Evolutionary conservation across 2,113 vertebrate genomes (phyloP).

Genomic region (Tragelaphus scriptus): DNA sequence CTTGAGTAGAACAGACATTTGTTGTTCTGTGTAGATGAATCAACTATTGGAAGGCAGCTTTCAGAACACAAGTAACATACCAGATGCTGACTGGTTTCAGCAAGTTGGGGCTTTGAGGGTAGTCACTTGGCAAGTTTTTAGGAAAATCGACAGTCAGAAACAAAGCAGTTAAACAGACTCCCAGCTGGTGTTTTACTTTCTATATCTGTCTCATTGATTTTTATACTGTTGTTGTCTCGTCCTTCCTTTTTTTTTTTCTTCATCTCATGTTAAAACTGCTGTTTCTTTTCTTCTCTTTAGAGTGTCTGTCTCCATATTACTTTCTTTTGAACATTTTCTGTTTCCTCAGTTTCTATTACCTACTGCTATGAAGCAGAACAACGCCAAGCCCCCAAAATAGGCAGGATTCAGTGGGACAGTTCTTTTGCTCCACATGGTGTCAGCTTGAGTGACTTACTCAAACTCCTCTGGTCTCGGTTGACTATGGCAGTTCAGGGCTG

Average conservation of each 20-base stretch:
- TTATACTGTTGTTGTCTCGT: background rate
- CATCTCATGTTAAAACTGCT: background rate
- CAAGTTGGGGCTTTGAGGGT: constrained; percentile 72
- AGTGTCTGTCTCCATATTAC: background rate
- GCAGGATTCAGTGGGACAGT: background rate
- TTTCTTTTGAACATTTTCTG: background rate
- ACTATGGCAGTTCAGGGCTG: background rate
- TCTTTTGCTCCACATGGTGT: background rate
- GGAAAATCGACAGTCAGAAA: background rate
- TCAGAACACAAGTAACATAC: constrained; percentile 88
- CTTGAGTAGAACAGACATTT: background rate
- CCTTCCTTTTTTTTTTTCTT: background rate
- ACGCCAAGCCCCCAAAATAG: background rate
- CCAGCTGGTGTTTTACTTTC: background rate
- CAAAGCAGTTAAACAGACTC: background rate
- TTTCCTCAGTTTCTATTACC: background rate
- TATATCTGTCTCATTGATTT: background rate
- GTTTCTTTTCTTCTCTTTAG: background rate
- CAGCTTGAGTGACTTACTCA: background rate
- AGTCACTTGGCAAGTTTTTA: background rate
- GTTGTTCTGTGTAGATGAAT: constrained; percentile 72
- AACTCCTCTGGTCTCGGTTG: background rate
- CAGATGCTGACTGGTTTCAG: constrained; percentile 89
- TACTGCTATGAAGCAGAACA: background rate
- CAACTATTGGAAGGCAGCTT: constrained; percentile 86